Percentiles rank a stretch among this genome's conserved stretches.
These are phyloP conservation scores for Selenia dentaria DNA, from an alignment of 2,888 invertebrate species.

Conservation along the genomic window DNA sequence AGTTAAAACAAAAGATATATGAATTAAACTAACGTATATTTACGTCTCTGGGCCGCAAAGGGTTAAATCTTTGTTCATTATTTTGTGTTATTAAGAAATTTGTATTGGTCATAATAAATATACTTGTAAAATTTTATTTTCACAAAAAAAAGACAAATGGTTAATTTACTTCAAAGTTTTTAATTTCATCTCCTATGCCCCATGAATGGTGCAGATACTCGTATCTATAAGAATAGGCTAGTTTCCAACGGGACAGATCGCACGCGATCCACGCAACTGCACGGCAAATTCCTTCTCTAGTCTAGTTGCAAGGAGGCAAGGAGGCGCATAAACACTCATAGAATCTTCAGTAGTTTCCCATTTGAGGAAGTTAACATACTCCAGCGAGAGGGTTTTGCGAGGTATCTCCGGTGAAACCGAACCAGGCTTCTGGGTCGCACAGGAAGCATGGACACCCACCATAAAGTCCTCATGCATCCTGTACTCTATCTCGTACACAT, in stretches of 20 bases:
- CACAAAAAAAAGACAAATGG: too few species aligned
- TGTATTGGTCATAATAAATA: too few species aligned
- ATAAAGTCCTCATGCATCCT: constrained; percentile 86
- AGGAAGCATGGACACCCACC: constrained; percentile 89
- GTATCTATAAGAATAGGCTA: constrained; percentile 66
- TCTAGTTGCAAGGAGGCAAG: constrained; percentile 86
- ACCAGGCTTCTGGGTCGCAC: constrained; percentile 88
- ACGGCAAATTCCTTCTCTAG: constrained; percentile 82
- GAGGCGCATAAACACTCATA: constrained; percentile 72
- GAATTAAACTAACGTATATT: too few species aligned
- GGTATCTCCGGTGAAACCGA: constrained; percentile 85
- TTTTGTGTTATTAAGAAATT: too few species aligned
- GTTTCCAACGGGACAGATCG: constrained; percentile 83
- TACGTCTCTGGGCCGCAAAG: too few species aligned
- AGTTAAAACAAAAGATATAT: too few species aligned
- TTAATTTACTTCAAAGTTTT: too few species aligned
- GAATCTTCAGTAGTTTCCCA: constrained; percentile 62
- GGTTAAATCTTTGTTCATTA: too few species aligned
- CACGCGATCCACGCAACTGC: constrained; percentile 91
- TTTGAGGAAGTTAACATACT: constrained; percentile 85
- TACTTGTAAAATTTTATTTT: too few species aligned
- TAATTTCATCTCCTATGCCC: too few species aligned
- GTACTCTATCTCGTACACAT: constrained; percentile 76
- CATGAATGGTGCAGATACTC: constrained; percentile 84
- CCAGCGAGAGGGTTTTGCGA: constrained; percentile 82